Conservation (phyloP, 2,113 vertebrate species). For the Aptenodytes forsteri region DNA sequence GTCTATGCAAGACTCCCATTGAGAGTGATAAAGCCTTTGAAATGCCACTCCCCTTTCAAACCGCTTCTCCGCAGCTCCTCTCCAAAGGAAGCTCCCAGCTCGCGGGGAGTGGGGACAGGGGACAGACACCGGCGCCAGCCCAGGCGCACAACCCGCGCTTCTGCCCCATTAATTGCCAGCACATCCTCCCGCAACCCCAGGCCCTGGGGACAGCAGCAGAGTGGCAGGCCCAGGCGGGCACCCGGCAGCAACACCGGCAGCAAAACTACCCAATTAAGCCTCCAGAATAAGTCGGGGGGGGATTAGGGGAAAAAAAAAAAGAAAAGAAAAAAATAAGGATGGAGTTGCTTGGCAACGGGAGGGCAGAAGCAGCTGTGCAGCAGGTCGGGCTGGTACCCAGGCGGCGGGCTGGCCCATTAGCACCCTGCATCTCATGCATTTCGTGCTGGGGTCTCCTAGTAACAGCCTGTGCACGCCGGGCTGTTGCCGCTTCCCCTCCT, state of each 20-base stretch:
- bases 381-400: slow-evolving; percentile 90
- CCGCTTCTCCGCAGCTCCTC: slow-evolving; percentile 14
- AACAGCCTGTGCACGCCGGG: slow-evolving; percentile 76
- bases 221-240: slow-evolving; percentile 80
- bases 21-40: background rate
- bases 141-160: slow-evolving; percentile 77
- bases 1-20: background rate
- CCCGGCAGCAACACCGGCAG: slow-evolving; percentile 80
- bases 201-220: slow-evolving; percentile 76
- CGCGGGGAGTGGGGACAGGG: slow-evolving; percentile 49
- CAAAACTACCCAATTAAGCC: slow-evolving; percentile 84
- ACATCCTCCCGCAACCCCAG: slow-evolving; percentile 45
- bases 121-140: slow-evolving; percentile 77
- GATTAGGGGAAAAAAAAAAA: background rate
- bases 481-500: slow-evolving; percentile 67
- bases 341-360: slow-evolving; percentile 91
- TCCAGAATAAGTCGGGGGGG: slow-evolving; percentile 47
- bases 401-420: slow-evolving; percentile 91
- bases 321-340: slow-evolving; percentile 70
- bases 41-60: background rate
- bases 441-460: slow-evolving; percentile 92
- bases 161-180: slow-evolving; percentile 86
- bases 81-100: slow-evolving; percentile 29
- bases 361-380: slow-evolving; percentile 85
- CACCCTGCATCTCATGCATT: slow-evolving; percentile 81